These are phyloP conservation scores for Tylochromis polylepis DNA, from an alignment of 2,113 vertebrate species.

Conservation along the genomic window DNA sequence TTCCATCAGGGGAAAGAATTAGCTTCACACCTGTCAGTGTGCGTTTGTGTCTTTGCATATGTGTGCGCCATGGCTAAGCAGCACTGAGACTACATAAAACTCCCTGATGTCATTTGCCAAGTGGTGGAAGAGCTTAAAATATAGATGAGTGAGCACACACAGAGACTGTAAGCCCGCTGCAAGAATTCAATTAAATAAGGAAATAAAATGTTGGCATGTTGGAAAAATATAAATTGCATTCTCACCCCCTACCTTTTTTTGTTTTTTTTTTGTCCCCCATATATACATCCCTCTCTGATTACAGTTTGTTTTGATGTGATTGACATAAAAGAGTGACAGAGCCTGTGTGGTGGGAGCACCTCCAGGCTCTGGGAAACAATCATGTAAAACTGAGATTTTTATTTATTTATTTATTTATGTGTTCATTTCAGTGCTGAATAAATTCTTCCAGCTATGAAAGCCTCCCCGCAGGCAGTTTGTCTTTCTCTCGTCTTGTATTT, in stretches of 20 bases:
- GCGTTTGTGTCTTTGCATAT: neutral
- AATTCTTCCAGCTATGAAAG: neutral
- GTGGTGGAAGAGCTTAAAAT: constrained; percentile 13
- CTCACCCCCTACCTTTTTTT: neutral
- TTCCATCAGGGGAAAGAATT: neutral
- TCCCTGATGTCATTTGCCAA: constrained; percentile 49
- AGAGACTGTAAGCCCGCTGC: neutral
- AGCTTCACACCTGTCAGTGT: constrained; percentile 12
- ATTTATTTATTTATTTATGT: neutral
- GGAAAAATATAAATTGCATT: neutral
- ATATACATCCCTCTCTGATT: neutral
- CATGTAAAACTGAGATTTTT: neutral
- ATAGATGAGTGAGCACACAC: neutral
- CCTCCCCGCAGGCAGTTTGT: neutral
- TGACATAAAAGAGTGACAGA: neutral
- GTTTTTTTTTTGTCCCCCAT: neutral
- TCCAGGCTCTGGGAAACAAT: neutral
- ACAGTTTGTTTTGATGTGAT: neutral
- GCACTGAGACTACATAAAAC: neutral
- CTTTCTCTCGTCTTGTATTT: neutral
- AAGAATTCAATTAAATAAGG: neutral
- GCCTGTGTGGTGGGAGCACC: neutral
- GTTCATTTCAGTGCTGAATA: neutral
- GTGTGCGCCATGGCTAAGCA: neutral
- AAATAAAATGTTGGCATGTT: neutral